Evolutionary conservation across 1,140 invertebrate genomes (phyloP), one percentile per base, ranked within the genome.

Genomic region (Xylocopa sonorina): DNA sequence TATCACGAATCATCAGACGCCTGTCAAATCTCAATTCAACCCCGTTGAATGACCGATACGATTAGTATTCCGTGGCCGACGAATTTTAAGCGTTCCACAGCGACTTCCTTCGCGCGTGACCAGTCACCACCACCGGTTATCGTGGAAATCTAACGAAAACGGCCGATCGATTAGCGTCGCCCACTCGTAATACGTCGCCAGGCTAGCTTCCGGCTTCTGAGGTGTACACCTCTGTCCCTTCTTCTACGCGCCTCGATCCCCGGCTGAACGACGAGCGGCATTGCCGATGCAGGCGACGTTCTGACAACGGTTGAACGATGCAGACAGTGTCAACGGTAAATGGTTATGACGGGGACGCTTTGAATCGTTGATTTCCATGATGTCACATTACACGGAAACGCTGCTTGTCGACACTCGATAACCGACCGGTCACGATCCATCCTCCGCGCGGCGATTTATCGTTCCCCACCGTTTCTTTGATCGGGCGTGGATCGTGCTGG

Each of bases 261-360:
- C n/a, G 10, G 14, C 18, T 16, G 41, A n/a, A n/a, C n/a, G n/a
- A 48, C 2, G 14, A 12, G 4, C 12, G 63, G 21, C 57, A 84
- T 88, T 77, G 73, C 66, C 85, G 80, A 91, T 90, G 87, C 89
- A 75, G 62, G 74, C 60, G 80, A 82, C 84, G 88, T 83, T 57
- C 78, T 84, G 83, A 87, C 80, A 82, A 89, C 81, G 86, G 72
- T 88, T 88, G 86, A 85, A 85, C 87, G 85, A 92, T 90, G 88
- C 88, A 91, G 88, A 89, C 88, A 62, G 83, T 88, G 89, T 88
- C 86, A 88, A 89, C 88, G 83, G 88, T 92, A 88, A 90, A 90
- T 89, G 88, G 85, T 91, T 91, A 90, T 90, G 89, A 88, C 87
- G 72, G 71, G 86, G 76, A 81, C 82, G 84, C 81, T 76, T 84